phyloP scores from a whole-genome alignment of 2,113 vertebrate genomes.

The Pelmatolapia mariae region DNA sequence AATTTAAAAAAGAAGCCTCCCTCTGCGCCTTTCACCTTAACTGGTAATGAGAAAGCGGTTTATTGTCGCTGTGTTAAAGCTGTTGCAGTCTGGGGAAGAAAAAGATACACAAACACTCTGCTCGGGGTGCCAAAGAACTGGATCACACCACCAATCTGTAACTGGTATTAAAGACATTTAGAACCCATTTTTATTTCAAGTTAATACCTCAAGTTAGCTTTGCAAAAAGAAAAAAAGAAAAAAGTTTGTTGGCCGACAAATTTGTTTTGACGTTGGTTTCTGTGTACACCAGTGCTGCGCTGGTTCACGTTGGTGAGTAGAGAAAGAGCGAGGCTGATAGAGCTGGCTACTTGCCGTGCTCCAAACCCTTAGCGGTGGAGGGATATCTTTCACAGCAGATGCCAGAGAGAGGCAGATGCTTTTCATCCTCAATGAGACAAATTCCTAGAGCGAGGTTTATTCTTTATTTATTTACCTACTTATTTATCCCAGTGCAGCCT shows the following conservation, averaged over 20 bases:
- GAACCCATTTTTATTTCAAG: conserved; percentile 9
- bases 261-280: conserved; percentile 45
- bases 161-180: conserved; percentile 15
- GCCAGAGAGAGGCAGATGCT: conserved; percentile 67
- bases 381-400: conserved; percentile 67
- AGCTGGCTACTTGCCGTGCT: conserved; percentile 54
- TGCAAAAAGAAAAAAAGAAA: conserved; percentile 11
- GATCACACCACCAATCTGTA: conserved; percentile 2
- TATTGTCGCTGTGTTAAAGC: conserved; percentile 30
- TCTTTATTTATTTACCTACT: conserved; percentile 61
- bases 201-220: conserved; percentile 17
- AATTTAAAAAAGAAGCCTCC: not conserved
- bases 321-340: conserved; percentile 31
- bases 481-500: conserved; percentile 48
- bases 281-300: conserved; percentile 2
- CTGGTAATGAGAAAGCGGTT: conserved; percentile 27
- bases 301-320: conserved; percentile 30
- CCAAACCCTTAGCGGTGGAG: conserved; percentile 57
- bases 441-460: conserved; percentile 61
- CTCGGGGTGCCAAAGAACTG: conserved; percentile 8
- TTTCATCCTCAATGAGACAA: conserved; percentile 69
- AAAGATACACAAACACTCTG: not conserved
- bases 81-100: not conserved
- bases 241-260: conserved; percentile 48
- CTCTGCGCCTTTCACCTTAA: not conserved